Evolutionary conservation across 2,113 vertebrate genomes (phyloP), one percentile per base, ranked within the genome.

Genomic region (Megaleporinus macrocephalus): DNA sequence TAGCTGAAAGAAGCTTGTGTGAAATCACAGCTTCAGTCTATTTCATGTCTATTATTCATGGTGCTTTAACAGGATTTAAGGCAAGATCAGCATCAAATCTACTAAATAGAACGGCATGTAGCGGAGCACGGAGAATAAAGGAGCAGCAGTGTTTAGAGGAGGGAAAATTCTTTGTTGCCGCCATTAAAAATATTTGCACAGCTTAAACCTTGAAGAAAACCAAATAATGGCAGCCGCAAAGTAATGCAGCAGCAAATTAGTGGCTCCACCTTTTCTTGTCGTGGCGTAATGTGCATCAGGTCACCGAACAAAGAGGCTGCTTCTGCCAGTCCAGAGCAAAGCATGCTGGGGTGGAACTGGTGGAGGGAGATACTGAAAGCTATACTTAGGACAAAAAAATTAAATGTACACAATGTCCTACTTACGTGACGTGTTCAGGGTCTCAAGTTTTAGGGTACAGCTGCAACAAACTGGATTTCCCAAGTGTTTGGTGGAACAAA

Each of bases 161-260:
- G 36, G 36, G 36, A 65, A 63, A 0, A 36, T 30, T 77, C 49
- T 55, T 78, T 55, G 47, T 13, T 36, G 63, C 36, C 70, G 53
- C 27, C 29, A 79, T 79, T n/a, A 51, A 44, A 79, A 79, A 44
- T 79, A 59, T 71, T 78, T 69, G 33, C 69, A 59, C 51, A 79
- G 77, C n/a, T 57, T 79, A 78, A 78, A 24, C 41, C 44, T 78
- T 65, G 47, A 66, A 78, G 76, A 49, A 78, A 65, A 78, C 47
- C 63, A 27, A 53, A 79, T 79, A 61, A 71, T 11, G 9, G 30
- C 4, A 5, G 22, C 47, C 62, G 53, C 27, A 66, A 51, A 78
- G 76, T 29, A 33, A 33, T 78, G 26, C 62, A 27, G 33, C 62
- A 33, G 62, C 76, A 68, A 78, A 78, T 78, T 78, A 78, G 62